Percentiles rank a stretch among this genome's conserved stretches.
phyloP scores from a whole-genome alignment of 1,140 invertebrate genomes.

The Fragariocoptes setiger region DNA sequence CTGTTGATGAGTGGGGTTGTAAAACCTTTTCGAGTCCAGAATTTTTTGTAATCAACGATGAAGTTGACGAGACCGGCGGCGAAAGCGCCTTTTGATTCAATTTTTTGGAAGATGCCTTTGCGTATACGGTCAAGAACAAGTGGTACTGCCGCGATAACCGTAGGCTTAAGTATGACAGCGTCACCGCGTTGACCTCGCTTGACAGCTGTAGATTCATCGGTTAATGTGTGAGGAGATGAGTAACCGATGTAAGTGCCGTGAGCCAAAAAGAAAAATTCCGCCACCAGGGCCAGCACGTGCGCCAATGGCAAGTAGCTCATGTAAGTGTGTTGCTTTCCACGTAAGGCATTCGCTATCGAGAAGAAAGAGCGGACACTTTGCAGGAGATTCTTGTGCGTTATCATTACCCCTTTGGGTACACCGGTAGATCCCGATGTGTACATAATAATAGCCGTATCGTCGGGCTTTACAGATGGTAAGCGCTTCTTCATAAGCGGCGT shows the following conservation, averaged over 20 bases:
- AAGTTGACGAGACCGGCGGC: slow-evolving; percentile 54
- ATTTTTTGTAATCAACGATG: slow-evolving; percentile 60
- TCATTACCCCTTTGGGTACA: slow-evolving; percentile 21
- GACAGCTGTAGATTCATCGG: slow-evolving; percentile 30
- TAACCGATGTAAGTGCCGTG: slow-evolving; percentile 68
- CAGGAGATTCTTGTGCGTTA: slow-evolving; percentile 61
- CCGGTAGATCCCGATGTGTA: slow-evolving; percentile 14
- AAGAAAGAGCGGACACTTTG: slow-evolving; percentile 54
- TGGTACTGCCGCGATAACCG: slow-evolving; percentile 14
- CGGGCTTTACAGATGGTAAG: slow-evolving; percentile 18
- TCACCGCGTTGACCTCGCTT: slow-evolving; percentile 14
- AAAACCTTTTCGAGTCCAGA: slow-evolving; percentile 19
- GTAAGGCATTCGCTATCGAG: slow-evolving; percentile 27
- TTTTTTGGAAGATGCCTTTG: slow-evolving; percentile 71
- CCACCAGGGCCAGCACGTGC: slow-evolving; percentile 64
- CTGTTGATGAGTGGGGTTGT: slow-evolving; percentile 5
- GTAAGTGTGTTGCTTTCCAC: slow-evolving; percentile 35
- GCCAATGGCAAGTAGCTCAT: slow-evolving; percentile 86
- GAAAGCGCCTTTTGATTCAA: slow-evolving; percentile 34
- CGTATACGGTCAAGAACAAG: slow-evolving; percentile 9
- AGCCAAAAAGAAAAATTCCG: slow-evolving; percentile 8
- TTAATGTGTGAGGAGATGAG: slow-evolving; percentile 71
- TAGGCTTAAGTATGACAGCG: slow-evolving; percentile 13
- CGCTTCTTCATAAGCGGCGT: background rate
- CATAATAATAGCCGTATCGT: slow-evolving; percentile 24